Conservation (phyloP, 2,797 vertebrate species). For the Coreius guichenoti region DNA sequence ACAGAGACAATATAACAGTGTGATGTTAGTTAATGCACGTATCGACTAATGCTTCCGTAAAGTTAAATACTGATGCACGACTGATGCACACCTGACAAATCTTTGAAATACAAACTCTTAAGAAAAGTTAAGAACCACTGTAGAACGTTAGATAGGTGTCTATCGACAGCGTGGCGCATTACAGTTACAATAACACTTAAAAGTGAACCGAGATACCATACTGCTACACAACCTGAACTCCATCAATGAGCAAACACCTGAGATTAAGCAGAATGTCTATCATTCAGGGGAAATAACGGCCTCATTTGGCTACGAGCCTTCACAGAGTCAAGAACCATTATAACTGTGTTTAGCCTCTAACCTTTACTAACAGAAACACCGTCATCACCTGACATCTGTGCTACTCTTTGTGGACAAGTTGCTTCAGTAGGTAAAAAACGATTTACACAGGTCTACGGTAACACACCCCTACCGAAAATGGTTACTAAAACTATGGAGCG, state of each 20-base stretch:
- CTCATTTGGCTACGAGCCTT: slow-evolving; percentile 57
- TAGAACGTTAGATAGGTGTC: slow-evolving; percentile 58
- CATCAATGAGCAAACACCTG: slow-evolving; percentile 60
- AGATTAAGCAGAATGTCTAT: slow-evolving; percentile 59
- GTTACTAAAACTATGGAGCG: slow-evolving; percentile 26
- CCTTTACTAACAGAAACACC: neutral
- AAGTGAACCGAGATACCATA: slow-evolving; percentile 39
- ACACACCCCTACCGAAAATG: neutral
- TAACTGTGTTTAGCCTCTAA: neutral
- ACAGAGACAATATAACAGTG: slow-evolving; percentile 66
- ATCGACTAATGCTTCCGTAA: slow-evolving; percentile 59
- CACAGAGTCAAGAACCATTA: slow-evolving; percentile 17
- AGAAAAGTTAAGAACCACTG: slow-evolving; percentile 66
- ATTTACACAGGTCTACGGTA: slow-evolving; percentile 36
- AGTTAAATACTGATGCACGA: slow-evolving; percentile 62
- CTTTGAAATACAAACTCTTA: slow-evolving; percentile 74
- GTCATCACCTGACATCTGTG: slow-evolving; percentile 13
- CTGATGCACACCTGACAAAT: slow-evolving; percentile 66
- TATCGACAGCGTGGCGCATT: slow-evolving; percentile 24
- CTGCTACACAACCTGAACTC: slow-evolving; percentile 57
- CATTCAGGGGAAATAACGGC: slow-evolving; percentile 69
- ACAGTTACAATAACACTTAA: slow-evolving; percentile 36
- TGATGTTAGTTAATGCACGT: slow-evolving; percentile 42
- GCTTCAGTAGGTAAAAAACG: slow-evolving; percentile 31
- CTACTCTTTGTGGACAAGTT: slow-evolving; percentile 29